phyloP scores from a whole-genome alignment of 2,797 vertebrate genomes.

The Chelonia mydas region DNA sequence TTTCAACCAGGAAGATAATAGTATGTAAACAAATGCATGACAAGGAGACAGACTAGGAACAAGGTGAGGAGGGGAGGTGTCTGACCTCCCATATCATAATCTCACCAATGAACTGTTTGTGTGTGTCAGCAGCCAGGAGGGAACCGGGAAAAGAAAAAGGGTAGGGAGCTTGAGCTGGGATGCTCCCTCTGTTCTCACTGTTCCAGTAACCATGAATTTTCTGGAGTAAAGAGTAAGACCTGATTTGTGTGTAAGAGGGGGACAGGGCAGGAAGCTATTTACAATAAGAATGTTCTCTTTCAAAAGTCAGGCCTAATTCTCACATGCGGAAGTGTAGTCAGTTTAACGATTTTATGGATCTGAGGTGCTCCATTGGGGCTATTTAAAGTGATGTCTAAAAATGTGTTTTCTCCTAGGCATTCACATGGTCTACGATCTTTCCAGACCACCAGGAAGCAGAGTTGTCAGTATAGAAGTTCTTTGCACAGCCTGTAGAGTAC shows the following conservation, averaged over 20 bases:
- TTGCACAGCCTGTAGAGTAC: conserved; percentile 90
- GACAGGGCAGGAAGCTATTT: rapidly evolving
- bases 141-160: neutral
- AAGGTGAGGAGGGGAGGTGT: conserved; percentile 6
- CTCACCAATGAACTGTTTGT: neutral
- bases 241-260: neutral
- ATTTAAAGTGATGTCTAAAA: neutral
- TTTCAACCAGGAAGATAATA: neutral
- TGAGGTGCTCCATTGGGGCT: neutral
- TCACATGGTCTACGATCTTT: conserved; percentile 86
- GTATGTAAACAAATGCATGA: neutral
- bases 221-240: neutral
- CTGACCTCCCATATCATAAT: neutral
- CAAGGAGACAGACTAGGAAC: neutral
- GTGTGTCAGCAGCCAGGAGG: neutral
- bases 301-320: rapidly evolving
- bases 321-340: neutral
- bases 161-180: neutral
- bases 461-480: conserved; percentile 84
- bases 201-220: neutral
- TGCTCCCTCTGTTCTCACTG: neutral
- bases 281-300: rapidly evolving
- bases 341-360: neutral
- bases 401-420: conserved; percentile 82
- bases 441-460: conserved; percentile 77